These are phyloP conservation scores for Gortyna flavago DNA, from an alignment of 2,888 invertebrate genomes.

Conservation along the genomic window DNA sequence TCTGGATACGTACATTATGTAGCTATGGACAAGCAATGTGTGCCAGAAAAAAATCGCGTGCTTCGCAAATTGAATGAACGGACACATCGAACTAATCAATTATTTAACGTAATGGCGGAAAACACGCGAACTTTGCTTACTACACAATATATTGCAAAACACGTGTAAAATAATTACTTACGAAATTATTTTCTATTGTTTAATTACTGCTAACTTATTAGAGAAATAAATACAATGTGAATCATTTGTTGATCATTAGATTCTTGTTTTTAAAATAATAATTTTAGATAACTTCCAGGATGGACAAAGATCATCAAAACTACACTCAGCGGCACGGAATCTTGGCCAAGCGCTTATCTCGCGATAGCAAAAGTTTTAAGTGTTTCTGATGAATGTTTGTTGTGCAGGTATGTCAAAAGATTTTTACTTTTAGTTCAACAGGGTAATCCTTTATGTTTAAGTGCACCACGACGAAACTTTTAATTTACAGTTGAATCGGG, in stretches of 20 bases:
- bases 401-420: too few species aligned
- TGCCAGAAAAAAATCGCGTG: constrained; percentile 46
- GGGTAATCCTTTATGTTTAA: too few species aligned
- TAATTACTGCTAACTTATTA: neutral
- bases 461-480: too few species aligned
- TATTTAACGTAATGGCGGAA: constrained; percentile 25
- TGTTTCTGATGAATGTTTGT: too few species aligned
- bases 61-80: constrained; percentile 42
- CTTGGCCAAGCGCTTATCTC: too few species aligned
- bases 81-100: constrained; percentile 52
- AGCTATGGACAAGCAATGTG: neutral
- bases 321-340: neutral
- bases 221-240: constrained; percentile 14
- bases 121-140: constrained; percentile 45
- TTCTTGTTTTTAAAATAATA: constrained; percentile 19
- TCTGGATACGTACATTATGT: neutral
- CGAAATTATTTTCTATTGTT: constrained; percentile 41
- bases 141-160: constrained; percentile 46
- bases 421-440: too few species aligned
- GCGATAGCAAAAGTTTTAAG: too few species aligned
- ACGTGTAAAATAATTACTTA: constrained; percentile 16
- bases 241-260: constrained; percentile 27
- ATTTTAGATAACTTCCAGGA: constrained; percentile 32
- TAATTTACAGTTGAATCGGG: too few species aligned
- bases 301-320: constrained; percentile 45